These are phyloP conservation scores for Perizoma flavofasciatum DNA, from an alignment of 2,888 invertebrate genomes.

Conservation along the genomic window DNA sequence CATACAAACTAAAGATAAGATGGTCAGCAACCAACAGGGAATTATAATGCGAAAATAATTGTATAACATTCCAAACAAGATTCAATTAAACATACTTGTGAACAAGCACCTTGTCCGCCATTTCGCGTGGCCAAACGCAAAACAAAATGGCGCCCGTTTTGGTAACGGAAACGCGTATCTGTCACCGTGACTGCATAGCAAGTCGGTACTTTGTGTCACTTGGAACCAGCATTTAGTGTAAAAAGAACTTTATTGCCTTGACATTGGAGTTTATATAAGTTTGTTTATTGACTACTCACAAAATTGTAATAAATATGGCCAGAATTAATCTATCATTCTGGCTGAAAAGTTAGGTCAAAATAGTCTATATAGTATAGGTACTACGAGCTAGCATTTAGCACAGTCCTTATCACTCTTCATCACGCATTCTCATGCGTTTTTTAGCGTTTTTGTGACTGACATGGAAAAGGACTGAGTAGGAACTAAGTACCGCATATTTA, in stretches of 20 bases:
- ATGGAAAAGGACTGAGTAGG: too few relatives aligned
- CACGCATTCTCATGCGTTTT: too few relatives aligned
- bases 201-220: conserved; percentile 12
- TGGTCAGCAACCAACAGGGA: not conserved
- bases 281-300: not conserved
- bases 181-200: conserved; percentile 57
- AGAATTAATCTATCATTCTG: too few relatives aligned
- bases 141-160: conserved; percentile 79
- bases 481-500: too few relatives aligned
- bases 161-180: conserved; percentile 81
- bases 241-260: not conserved
- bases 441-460: too few relatives aligned
- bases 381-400: too few relatives aligned
- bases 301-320: too few relatives aligned
- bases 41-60: conserved; percentile 24
- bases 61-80: conserved; percentile 34
- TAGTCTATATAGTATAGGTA: too few relatives aligned
- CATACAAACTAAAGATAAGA: too few relatives aligned
- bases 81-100: conserved; percentile 44
- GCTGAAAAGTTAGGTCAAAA: too few relatives aligned
- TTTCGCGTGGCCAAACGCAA: conserved; percentile 59
- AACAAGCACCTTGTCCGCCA: conserved; percentile 58
- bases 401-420: too few relatives aligned
- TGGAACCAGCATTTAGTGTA: not conserved
- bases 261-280: not conserved